Percentiles rank a stretch among this genome's conserved stretches.
Evolutionary conservation across 2,113 vertebrate species (phyloP).

Genomic region (Phalacrocorax brasilianus): DNA sequence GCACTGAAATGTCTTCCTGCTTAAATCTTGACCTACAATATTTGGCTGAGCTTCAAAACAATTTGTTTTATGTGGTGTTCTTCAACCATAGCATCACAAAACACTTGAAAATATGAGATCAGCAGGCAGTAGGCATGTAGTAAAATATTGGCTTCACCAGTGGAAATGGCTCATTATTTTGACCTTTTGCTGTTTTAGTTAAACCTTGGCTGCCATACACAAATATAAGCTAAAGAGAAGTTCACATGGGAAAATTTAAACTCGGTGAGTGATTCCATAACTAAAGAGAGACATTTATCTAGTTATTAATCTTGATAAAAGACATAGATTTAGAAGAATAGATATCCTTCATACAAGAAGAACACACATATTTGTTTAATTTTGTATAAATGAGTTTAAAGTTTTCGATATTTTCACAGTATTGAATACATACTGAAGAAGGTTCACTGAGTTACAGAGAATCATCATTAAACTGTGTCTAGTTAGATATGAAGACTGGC

Average conservation of each 20-base stretch:
- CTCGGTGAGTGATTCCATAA: background rate
- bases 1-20: background rate
- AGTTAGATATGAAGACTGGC: background rate
- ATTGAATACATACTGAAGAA: background rate
- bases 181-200: constrained; percentile 46
- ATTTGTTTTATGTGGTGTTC: constrained; percentile 57
- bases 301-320: background rate
- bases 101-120: constrained; percentile 42
- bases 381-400: background rate
- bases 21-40: constrained; percentile 22
- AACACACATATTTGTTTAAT: background rate
- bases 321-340: background rate
- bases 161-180: constrained; percentile 43
- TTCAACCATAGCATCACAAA: constrained; percentile 35
- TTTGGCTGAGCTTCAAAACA: constrained; percentile 54
- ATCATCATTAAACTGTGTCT: background rate
- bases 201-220: background rate
- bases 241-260: background rate
- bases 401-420: background rate
- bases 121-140: constrained; percentile 32
- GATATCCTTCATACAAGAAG: background rate
- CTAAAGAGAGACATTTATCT: background rate
- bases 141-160: background rate
- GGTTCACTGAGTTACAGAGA: background rate
- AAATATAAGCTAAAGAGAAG: background rate